phyloP scores from a whole-genome alignment of 2,888 invertebrate genomes.

The Cyclophora albipunctata region DNA sequence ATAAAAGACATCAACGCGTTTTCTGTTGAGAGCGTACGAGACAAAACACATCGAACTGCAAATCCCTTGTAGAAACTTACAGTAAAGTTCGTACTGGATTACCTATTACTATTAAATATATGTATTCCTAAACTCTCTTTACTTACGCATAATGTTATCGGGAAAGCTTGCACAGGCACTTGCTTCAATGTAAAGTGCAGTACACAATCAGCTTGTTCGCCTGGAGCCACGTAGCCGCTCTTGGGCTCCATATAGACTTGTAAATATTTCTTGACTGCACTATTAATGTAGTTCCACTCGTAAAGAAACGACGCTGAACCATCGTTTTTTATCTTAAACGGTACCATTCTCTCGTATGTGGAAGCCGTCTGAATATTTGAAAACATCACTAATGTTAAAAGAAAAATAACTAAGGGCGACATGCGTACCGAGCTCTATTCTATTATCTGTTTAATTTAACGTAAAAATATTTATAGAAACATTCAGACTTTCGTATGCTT shows the following conservation, averaged over 20 bases:
- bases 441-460: no score
- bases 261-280: constrained; percentile 53
- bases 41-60: no score
- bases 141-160: constrained; percentile 49
- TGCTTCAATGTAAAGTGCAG: constrained; percentile 51
- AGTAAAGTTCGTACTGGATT: no score
- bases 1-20: constrained; percentile 2
- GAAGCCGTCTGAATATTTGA: constrained; percentile 49
- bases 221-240: constrained; percentile 52
- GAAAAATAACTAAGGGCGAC: no score
- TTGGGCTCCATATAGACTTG: constrained; percentile 50
- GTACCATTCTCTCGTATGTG: constrained; percentile 55
- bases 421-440: no score
- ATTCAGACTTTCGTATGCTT: neutral
- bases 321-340: constrained; percentile 55
- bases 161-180: constrained; percentile 57
- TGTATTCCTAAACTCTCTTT: neutral
- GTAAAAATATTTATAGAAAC: no score
- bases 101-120: no score
- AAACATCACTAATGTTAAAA: no score
- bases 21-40: no score
- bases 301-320: constrained; percentile 64
- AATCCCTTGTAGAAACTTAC: no score
- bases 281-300: constrained; percentile 50
- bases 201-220: constrained; percentile 42